These are phyloP conservation scores for Pheucticus melanocephalus DNA, from an alignment of 2,113 vertebrate species.

Conservation along the genomic window DNA sequence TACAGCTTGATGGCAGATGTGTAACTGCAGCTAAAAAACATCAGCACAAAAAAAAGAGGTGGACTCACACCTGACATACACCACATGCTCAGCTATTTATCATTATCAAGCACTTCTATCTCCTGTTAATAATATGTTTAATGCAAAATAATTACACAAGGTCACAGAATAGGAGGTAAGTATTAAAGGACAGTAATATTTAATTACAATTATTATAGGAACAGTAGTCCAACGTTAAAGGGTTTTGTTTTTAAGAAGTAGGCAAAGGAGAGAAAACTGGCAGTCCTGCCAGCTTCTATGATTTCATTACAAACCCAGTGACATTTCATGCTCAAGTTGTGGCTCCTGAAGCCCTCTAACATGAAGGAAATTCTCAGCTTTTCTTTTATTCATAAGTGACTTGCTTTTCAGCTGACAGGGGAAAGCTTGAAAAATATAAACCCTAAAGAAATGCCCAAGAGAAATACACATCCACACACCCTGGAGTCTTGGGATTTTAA, in stretches of 20 bases:
- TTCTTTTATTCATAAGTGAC: slow-evolving; percentile 19
- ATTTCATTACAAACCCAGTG: slow-evolving; percentile 1
- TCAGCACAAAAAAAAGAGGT: neutral
- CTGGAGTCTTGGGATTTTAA: neutral
- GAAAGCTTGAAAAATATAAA: neutral
- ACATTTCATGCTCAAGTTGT: neutral
- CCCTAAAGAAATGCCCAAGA: neutral
- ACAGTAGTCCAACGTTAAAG: neutral
- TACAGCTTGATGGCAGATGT: neutral
- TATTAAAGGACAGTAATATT: neutral
- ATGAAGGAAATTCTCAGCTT: neutral
- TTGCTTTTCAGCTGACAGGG: neutral
- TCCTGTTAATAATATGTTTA: neutral
- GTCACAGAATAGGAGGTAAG: neutral
- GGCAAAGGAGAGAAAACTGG: neutral
- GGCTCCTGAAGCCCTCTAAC: neutral
- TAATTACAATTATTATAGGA: neutral
- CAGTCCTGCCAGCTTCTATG: neutral
- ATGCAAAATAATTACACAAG: neutral
- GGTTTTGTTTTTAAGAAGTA: neutral
- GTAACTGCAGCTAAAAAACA: neutral
- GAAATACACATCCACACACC: neutral
- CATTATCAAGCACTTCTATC: neutral
- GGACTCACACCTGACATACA: neutral
- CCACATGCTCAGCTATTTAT: neutral